Conservation (phyloP, 1,140 invertebrate species). For the Marisa cornuarietis region DNA sequence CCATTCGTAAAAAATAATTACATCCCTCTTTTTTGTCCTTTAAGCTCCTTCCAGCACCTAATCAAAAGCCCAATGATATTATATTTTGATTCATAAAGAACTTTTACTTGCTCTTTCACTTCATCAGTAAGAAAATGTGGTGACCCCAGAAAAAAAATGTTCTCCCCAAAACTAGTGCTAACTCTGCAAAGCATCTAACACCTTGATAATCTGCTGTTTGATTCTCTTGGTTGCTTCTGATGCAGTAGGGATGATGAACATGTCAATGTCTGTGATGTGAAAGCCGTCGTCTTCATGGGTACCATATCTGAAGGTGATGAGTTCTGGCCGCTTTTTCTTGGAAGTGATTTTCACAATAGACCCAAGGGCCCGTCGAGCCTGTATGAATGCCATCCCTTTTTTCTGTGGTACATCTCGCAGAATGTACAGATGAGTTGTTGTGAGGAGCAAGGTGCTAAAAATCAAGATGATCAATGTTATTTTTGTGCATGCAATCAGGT, state of each 20-base stretch:
- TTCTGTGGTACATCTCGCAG: slow-evolving; percentile 82
- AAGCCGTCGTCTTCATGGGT: slow-evolving; percentile 75
- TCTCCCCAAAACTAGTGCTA: slow-evolving; percentile 19
- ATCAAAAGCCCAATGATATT: too few species aligned
- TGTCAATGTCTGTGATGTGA: slow-evolving; percentile 81
- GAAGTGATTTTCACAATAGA: slow-evolving; percentile 96
- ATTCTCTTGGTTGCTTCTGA: slow-evolving; percentile 86
- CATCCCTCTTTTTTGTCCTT: too few species aligned
- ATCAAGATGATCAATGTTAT: slow-evolving; percentile 33
- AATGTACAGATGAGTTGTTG: slow-evolving; percentile 86
- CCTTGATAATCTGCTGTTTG: slow-evolving; percentile 74
- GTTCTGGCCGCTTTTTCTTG: slow-evolving; percentile 89
- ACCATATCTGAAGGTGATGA: slow-evolving; percentile 96
- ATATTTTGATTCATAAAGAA: too few species aligned
- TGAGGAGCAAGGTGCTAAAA: slow-evolving; percentile 85
- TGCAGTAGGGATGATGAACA: slow-evolving; percentile 91
- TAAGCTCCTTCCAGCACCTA: too few species aligned
- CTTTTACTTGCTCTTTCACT: too few species aligned
- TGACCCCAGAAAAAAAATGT: neutral
- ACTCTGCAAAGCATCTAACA: slow-evolving; percentile 61
- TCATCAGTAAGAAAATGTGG: too few species aligned
- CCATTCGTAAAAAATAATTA: too few species aligned
- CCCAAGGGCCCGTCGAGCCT: slow-evolving; percentile 84
- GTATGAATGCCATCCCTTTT: slow-evolving; percentile 81
- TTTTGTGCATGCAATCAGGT: neutral